Conservation (phyloP, 2,113 vertebrate species). For the Melozone crissalis region DNA sequence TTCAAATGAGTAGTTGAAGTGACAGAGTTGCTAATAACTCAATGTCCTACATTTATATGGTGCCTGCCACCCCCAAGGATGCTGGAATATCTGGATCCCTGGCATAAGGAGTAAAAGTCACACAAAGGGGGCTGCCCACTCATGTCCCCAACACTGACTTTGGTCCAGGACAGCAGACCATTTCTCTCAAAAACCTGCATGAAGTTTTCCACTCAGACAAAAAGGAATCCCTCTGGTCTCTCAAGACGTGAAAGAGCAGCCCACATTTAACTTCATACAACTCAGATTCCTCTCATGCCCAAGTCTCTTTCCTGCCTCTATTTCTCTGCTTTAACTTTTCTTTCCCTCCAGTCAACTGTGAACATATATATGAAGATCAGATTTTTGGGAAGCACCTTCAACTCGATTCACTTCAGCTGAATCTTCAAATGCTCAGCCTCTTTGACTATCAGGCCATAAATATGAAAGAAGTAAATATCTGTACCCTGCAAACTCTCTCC, state of each 20-base stretch:
- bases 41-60: neutral
- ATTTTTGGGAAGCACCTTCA: constrained; percentile 40
- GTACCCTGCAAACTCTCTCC: neutral
- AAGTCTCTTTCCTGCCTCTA: neutral
- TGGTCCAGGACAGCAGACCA: neutral
- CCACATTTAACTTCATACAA: neutral
- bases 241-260: neutral
- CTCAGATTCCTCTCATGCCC: neutral
- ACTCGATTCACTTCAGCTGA: constrained; percentile 25
- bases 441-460: constrained; percentile 24
- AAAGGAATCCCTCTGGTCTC: neutral
- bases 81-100: neutral
- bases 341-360: neutral
- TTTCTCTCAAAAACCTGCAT: neutral
- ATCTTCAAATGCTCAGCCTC: constrained; percentile 8
- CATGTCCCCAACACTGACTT: neutral
- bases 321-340: constrained; percentile 34
- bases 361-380: constrained; percentile 23
- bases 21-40: neutral
- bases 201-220: neutral
- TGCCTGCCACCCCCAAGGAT: neutral
- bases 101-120: neutral
- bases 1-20: neutral
- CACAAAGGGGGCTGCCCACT: neutral
- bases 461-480: constrained; percentile 22